Percentiles rank a stretch among this genome's conserved stretches.
phyloP scores from a whole-genome alignment of 2,797 vertebrate species.

The Karalla daura region DNA sequence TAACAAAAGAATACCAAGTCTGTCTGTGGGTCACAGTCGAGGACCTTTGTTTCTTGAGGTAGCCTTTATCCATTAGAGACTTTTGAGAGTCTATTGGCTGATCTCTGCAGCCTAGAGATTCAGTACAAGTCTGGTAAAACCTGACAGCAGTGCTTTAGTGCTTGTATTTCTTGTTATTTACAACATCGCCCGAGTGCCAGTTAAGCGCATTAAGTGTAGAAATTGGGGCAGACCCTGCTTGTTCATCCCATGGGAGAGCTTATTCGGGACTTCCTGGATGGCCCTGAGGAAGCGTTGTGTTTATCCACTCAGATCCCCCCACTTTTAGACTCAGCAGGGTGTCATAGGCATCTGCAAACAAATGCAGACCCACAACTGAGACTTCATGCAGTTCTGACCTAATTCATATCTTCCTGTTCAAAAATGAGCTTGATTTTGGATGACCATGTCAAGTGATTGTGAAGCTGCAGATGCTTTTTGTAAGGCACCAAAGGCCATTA shows the following conservation, averaged over 20 bases:
- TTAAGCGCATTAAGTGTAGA: constrained; percentile 51
- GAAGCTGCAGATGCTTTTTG: constrained; percentile 47
- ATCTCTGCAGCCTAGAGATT: constrained; percentile 12
- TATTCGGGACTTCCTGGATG: constrained; percentile 55
- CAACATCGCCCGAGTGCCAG: constrained; percentile 11
- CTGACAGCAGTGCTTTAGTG: not conserved
- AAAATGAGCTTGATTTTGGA: not conserved
- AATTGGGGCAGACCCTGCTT: constrained; percentile 60
- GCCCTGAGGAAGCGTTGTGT: constrained; percentile 54
- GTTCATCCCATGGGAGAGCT: constrained; percentile 60
- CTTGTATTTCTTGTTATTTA: constrained; percentile 14
- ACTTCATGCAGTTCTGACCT: not conserved
- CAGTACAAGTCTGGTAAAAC: not conserved
- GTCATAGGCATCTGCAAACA: constrained; percentile 58
- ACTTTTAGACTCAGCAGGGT: constrained; percentile 48
- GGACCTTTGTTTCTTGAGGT: not conserved
- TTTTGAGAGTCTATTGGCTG: not conserved
- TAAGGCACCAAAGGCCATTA: constrained; percentile 24
- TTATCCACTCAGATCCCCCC: constrained; percentile 42
- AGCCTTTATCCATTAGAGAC: not conserved
- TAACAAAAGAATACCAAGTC: not conserved
- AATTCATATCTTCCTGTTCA: not conserved
- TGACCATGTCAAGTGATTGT: constrained; percentile 5
- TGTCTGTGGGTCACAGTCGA: not conserved
- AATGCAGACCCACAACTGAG: constrained; percentile 4